Base-by-base conservation (phyloP, 2,797 vertebrate genomes). In the Arnoldichthys spilopterus region DNA sequence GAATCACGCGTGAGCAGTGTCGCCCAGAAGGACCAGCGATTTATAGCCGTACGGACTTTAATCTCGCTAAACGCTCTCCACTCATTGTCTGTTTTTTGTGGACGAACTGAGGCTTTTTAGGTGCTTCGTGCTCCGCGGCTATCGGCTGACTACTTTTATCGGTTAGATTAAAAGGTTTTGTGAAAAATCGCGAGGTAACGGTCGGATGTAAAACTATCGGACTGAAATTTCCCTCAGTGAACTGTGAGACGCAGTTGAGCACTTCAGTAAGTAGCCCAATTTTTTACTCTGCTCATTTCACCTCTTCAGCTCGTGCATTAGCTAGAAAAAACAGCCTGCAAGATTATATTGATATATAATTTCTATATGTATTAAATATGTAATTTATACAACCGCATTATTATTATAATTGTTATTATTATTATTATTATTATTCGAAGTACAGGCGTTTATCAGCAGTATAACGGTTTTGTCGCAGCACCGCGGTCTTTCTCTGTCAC, bases 1-100 rank as follows among this genome's bases (percentile, higher is more conserved):
- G 93, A 94, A 93, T 92, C 91, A 91, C 92, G 92, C 88, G 92
- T 89, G 70, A 88, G 88, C 83, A 90, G 92, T 89, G 92, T 90
- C 89, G 89, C 79, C 89, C 91, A 87, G 88, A 93, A 90, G 89
- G 59, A 32, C 91, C 87, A 85, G 91, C 91, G 90, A 87, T 92
- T 91, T 88, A 88, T 86, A 87, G 90, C 90, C 85, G 82, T 87
- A 88, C 79, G 89, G 87, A 84, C 77, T 86, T 85, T 88, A 89
- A 89, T 88, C 89, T 89, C 84, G 75, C 70, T 73, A 86, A 90
- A 87, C 82, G 89, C 78, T 85, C 86, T 87, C 66, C 84, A 72
- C 83, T 84, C 82, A 28, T 16, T 83, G 82, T 85, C 86, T 87
- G 87, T 83, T 82, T 87, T 70, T 85, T 45, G 80, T 67, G 82